phyloP scores from a whole-genome alignment of 2,888 invertebrate species.

The Limnephilus marmoratus region DNA sequence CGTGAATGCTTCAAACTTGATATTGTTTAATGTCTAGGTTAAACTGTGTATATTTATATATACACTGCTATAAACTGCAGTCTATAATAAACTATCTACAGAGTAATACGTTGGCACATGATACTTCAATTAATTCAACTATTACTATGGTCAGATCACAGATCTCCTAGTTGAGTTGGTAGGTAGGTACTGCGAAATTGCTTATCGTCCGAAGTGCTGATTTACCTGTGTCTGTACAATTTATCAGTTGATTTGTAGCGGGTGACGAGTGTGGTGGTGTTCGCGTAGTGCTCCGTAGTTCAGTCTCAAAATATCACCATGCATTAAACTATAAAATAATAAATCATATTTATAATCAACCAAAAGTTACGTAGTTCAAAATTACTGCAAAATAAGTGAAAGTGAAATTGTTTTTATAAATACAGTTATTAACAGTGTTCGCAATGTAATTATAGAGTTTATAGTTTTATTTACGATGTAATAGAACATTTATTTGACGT shows the following conservation, averaged over 20 bases:
- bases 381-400: neutral
- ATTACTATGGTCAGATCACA: neutral
- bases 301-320: neutral
- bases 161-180: neutral
- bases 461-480: neutral
- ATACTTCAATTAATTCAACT: neutral
- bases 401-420: neutral
- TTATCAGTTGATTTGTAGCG: neutral
- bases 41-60: neutral
- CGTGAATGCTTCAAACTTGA: neutral
- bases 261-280: neutral
- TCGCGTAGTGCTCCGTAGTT: neutral
- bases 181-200: neutral
- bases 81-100: too few species aligned
- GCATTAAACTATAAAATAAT: neutral
- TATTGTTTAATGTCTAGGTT: neutral
- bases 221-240: neutral
- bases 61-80: neutral
- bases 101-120: neutral
- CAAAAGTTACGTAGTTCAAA: neutral
- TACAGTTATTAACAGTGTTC: neutral
- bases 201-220: neutral
- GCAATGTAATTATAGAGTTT: neutral
- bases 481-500: neutral
- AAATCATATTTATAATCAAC: neutral